These are phyloP conservation scores for Oryzaephilus surinamensis DNA, from an alignment of 1,140 invertebrate species.

Conservation along the genomic window DNA sequence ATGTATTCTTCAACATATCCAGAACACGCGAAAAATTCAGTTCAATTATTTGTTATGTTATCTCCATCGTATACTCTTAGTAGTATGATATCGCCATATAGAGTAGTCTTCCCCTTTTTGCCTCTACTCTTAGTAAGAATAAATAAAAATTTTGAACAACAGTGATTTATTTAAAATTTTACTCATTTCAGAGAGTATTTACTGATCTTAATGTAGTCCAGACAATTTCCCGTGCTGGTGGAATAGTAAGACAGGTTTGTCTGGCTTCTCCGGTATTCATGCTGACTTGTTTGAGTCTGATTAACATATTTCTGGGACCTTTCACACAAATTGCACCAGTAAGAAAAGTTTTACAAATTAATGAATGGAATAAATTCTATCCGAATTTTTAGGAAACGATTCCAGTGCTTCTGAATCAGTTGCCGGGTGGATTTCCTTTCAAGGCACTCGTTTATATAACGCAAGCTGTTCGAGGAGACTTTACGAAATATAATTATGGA, in stretches of 20 bases:
- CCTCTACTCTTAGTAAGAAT: no score
- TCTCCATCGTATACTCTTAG: conserved; percentile 30
- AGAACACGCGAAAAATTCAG: conserved; percentile 26
- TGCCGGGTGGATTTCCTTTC: conserved; percentile 20
- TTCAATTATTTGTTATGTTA: conserved; percentile 26
- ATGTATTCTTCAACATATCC: conserved; percentile 37
- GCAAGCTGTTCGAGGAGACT: conserved; percentile 21
- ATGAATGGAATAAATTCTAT: conserved; percentile 1
- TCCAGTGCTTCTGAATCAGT: conserved; percentile 31
- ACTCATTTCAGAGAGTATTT: conserved; percentile 18
- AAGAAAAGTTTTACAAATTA: conserved; percentile 8
- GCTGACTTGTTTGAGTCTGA: conserved; percentile 18
- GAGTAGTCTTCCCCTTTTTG: conserved; percentile 24
- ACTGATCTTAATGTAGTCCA: conserved; percentile 22
- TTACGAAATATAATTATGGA: conserved; percentile 29
- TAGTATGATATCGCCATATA: conserved; percentile 26
- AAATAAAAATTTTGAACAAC: conserved; percentile 12
- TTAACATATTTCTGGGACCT: conserved; percentile 27
- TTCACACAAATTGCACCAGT: conserved; percentile 26
- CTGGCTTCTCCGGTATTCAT: conserved; percentile 24
- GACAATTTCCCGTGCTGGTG: conserved; percentile 20
- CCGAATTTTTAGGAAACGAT: conserved; percentile 23
- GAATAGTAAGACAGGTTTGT: conserved; percentile 19
- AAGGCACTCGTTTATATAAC: conserved; percentile 12
- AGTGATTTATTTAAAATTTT: conserved; percentile 1